Evolutionary conservation across 2,797 vertebrate species (phyloP).

Genomic region (Hypotaenidia philippensis): DNA sequence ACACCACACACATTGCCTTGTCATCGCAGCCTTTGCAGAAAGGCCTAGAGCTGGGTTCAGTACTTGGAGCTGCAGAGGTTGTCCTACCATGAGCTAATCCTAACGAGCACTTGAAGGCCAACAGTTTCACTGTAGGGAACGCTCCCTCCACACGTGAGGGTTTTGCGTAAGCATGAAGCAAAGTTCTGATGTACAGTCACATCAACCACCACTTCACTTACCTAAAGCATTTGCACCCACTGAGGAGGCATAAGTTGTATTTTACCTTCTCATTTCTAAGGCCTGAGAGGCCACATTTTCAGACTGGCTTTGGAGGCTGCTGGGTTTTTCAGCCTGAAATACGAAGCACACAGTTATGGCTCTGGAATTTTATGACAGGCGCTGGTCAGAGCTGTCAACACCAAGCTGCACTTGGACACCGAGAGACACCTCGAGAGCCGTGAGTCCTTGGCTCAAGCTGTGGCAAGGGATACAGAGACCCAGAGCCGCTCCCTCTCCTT

Average conservation of each 20-base stretch:
- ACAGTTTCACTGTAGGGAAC: neutral
- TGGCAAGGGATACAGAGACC: neutral
- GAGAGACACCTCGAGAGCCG: neutral
- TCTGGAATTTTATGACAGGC: neutral
- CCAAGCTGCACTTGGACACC: neutral
- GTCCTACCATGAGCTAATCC: neutral
- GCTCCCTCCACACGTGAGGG: neutral
- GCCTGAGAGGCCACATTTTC: neutral
- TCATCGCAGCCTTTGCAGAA: rapidly evolving
- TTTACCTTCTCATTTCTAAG: neutral
- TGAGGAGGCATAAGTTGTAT: neutral
- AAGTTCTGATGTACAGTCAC: rapidly evolving
- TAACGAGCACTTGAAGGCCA: neutral
- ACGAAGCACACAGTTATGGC: rapidly evolving
- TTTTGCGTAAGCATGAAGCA: neutral
- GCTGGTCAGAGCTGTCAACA: neutral
- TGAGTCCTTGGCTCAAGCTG: neutral
- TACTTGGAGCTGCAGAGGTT: neutral
- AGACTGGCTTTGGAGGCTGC: neutral
- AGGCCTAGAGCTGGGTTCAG: neutral
- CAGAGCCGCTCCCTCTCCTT: neutral
- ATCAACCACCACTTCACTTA: neutral
- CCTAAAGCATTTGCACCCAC: neutral
- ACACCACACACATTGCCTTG: neutral
- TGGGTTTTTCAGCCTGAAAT: neutral